phyloP scores from a whole-genome alignment of 2,797 vertebrate genomes.

The Arremon brunneinucha region DNA sequence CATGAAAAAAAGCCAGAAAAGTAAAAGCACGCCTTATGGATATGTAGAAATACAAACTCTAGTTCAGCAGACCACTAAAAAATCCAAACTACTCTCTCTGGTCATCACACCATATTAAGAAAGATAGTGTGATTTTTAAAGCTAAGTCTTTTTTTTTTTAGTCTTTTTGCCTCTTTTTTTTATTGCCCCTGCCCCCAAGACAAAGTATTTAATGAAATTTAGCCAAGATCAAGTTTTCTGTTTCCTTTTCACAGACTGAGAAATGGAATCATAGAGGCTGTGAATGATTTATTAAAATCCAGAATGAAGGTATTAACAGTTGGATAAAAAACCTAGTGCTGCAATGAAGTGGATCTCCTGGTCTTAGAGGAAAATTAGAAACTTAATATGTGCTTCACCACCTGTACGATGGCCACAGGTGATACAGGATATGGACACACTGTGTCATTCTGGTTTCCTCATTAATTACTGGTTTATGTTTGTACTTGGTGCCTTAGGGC shows the following conservation, averaged over 20 bases:
- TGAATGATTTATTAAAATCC: not conserved
- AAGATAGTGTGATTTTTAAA: not conserved
- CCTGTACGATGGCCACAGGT: fast-evolving
- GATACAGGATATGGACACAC: fast-evolving
- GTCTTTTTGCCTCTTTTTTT: not conserved
- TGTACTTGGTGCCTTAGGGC: not conserved
- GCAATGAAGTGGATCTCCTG: not conserved
- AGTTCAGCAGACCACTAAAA: not conserved
- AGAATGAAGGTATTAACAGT: not conserved
- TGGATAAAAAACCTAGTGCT: not conserved
- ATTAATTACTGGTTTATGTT: not conserved
- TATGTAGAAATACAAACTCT: not conserved
- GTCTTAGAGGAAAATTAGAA: not conserved
- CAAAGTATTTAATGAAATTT: not conserved
- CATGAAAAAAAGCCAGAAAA: not conserved
- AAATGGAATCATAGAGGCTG: not conserved
- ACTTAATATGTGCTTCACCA: not conserved
- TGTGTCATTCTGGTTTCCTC: not conserved
- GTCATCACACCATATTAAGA: not conserved
- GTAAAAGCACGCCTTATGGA: not conserved
- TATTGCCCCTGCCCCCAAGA: fast-evolving
- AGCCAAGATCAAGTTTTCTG: not conserved
- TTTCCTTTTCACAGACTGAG: not conserved
- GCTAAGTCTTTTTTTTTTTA: too few species aligned
- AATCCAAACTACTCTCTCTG: not conserved